These are phyloP conservation scores for Astreopora myriophthalma DNA, from an alignment of 64 coral and sea anemone species.

Conservation along the genomic window DNA sequence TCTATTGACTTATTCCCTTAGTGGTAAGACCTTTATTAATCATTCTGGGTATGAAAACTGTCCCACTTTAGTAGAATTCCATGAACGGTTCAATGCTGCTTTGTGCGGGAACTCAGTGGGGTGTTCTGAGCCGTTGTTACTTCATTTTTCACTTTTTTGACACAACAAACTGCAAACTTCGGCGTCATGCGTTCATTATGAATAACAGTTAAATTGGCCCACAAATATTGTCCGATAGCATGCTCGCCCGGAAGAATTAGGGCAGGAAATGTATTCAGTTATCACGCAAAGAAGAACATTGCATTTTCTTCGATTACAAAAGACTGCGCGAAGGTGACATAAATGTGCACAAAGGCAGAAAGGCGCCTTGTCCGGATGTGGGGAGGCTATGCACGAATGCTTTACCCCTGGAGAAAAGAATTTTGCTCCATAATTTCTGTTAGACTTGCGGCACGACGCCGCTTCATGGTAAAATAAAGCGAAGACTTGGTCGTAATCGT, in stretches of 20 bases:
- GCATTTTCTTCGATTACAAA: constrained; percentile 1
- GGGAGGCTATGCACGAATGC: not conserved
- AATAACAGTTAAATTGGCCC: constrained; percentile 24
- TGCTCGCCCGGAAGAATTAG: constrained; percentile 17
- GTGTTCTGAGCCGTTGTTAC: not conserved
- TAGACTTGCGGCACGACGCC: not conserved
- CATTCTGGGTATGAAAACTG: not conserved
- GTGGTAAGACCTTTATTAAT: not conserved
- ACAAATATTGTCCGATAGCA: not conserved
- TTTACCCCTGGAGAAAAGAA: not conserved
- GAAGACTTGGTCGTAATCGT: not conserved
- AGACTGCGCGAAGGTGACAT: constrained; percentile 38
- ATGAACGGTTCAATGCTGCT: too few species aligned
- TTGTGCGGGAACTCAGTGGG: constrained; percentile 5
- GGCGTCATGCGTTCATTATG: not conserved
- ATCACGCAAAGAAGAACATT: not conserved
- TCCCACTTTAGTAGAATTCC: not conserved
- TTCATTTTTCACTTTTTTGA: constrained; percentile 55
- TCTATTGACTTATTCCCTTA: not conserved
- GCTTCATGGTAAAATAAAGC: not conserved
- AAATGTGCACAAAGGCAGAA: not conserved
- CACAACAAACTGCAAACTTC: constrained; percentile 20
- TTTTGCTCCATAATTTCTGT: not conserved
- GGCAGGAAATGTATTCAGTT: not conserved
- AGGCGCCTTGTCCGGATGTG: constrained; percentile 46